Conservation (phyloP, 2,888 invertebrate genomes). For the Nycteola revayana region DNA sequence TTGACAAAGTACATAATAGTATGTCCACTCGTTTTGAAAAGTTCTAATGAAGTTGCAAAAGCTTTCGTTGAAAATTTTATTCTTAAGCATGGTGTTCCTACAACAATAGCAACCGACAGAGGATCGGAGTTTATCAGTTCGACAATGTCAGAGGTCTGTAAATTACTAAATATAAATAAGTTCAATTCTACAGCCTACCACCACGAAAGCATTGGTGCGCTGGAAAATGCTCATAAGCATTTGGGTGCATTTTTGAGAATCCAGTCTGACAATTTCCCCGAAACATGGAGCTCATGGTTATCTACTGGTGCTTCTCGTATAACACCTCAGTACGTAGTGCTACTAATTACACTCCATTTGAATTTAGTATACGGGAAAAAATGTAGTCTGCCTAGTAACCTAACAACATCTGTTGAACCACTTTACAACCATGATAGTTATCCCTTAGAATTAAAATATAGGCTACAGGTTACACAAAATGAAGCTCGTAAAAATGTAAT, state of each 20-base stretch:
- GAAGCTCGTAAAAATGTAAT: neutral
- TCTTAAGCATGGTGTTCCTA: slow-evolving; percentile 1
- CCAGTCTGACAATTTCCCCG: too few relatives aligned
- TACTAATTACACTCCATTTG: slow-evolving; percentile 3
- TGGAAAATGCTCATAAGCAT: too few relatives aligned
- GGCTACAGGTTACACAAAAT: slow-evolving; percentile 2
- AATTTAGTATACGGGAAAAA: neutral
- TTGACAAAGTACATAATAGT: neutral
- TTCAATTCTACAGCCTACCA: slow-evolving; percentile 1
- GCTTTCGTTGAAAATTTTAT: slow-evolving; percentile 1
- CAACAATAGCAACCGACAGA: slow-evolving; percentile 2
- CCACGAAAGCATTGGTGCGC: too few relatives aligned
- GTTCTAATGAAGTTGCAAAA: neutral
- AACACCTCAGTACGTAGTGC: slow-evolving; percentile 3
- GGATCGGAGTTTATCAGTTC: slow-evolving; percentile 3
- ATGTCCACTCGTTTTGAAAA: slow-evolving; percentile 1
- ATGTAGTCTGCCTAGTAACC: neutral
- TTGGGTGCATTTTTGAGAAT: too few relatives aligned
- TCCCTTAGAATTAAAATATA: slow-evolving; percentile 6
- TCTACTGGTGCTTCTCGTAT: neutral
- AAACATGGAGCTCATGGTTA: neutral
- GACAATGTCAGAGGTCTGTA: slow-evolving; percentile 3
- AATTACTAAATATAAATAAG: slow-evolving; percentile 3
- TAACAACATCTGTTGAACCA: neutral
- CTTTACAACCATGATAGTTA: slow-evolving; percentile 2